A percentile compares a stretch with the other conserved stretches of the same genome.
phyloP scores from a whole-genome alignment of 2,888 invertebrate genomes.

The Brachyopa scutellaris region DNA sequence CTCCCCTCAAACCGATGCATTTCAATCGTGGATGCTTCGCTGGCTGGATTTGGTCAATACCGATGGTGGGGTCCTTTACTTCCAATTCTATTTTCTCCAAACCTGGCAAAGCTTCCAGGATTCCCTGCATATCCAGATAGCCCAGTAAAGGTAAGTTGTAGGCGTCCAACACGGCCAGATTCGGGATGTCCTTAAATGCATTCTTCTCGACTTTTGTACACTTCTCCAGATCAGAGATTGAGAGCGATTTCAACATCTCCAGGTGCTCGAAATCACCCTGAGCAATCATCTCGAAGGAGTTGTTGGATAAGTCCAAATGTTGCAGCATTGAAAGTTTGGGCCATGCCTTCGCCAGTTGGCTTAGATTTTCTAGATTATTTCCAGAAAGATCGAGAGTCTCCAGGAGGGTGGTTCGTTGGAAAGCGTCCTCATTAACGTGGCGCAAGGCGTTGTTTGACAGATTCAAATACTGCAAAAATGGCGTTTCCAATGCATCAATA shows the following conservation, averaged over 20 bases:
- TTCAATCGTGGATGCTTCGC: slow-evolving; percentile 90
- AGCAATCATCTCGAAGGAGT: slow-evolving; percentile 90
- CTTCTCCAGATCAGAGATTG: slow-evolving; percentile 86
- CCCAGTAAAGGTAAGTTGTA: slow-evolving; percentile 91
- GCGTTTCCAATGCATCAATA: slow-evolving; percentile 89
- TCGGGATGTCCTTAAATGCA: slow-evolving; percentile 88
- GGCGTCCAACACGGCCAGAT: slow-evolving; percentile 87
- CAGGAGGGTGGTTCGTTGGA: slow-evolving; percentile 90
- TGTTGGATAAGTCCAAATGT: slow-evolving; percentile 90
- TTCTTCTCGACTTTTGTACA: slow-evolving; percentile 91
- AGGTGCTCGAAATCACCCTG: slow-evolving; percentile 90
- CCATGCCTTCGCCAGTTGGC: slow-evolving; percentile 87
- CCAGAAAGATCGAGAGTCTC: slow-evolving; percentile 90
- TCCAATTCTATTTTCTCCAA: slow-evolving; percentile 91
- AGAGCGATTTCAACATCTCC: slow-evolving; percentile 85
- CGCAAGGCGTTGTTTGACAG: slow-evolving; percentile 89
- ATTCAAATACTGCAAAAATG: slow-evolving; percentile 90
- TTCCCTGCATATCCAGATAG: slow-evolving; percentile 92
- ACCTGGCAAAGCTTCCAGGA: slow-evolving; percentile 88
- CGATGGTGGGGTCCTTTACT: slow-evolving; percentile 91
- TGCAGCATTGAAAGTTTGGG: slow-evolving; percentile 88
- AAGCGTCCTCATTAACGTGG: slow-evolving; percentile 86
- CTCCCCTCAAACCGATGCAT: slow-evolving; percentile 89
- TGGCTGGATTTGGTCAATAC: slow-evolving; percentile 91
- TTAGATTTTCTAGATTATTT: slow-evolving; percentile 86